Percentiles rank a stretch among this genome's conserved stretches.
Conservation (phyloP, 2,888 invertebrate genomes). For the Scelioninae gen. 2 region DNA sequence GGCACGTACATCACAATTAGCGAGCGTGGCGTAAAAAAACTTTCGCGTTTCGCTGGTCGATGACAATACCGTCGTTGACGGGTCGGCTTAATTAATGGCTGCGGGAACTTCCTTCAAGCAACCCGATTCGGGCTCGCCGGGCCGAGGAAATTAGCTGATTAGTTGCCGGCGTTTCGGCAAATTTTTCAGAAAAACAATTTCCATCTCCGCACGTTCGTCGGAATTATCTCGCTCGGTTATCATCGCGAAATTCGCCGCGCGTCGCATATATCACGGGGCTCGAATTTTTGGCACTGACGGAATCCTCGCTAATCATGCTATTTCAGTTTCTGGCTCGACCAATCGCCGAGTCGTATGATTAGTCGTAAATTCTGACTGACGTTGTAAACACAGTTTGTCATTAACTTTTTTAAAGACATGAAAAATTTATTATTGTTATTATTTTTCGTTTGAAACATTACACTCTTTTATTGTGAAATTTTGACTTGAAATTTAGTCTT, state of each 20-base stretch:
- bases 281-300: slow-evolving; percentile 56
- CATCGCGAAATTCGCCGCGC: slow-evolving; percentile 49
- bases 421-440: too few species aligned
- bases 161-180: slow-evolving; percentile 9
- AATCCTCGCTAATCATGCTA: slow-evolving; percentile 48
- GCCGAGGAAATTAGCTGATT: slow-evolving; percentile 16
- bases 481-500: too few species aligned
- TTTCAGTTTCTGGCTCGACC: slow-evolving; percentile 39
- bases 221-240: slow-evolving; percentile 37
- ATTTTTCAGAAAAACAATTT: slow-evolving; percentile 42
- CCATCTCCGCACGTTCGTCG: slow-evolving; percentile 18
- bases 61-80: slow-evolving; percentile 30
- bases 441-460: too few species aligned
- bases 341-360: slow-evolving; percentile 38
- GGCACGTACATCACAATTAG: slow-evolving; percentile 35
- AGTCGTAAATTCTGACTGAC: slow-evolving; percentile 22
- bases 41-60: slow-evolving; percentile 11
- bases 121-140: neutral
- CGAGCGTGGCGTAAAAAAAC: neutral
- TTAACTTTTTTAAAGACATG: too few species aligned
- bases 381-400: slow-evolving; percentile 29
- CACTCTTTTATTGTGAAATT: too few species aligned
- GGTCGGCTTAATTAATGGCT: slow-evolving; percentile 32
- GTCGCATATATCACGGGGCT: slow-evolving; percentile 48
- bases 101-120: slow-evolving; percentile 34